phyloP scores from a whole-genome alignment of 2,888 invertebrate genomes.

The Cheilosia pagana region DNA sequence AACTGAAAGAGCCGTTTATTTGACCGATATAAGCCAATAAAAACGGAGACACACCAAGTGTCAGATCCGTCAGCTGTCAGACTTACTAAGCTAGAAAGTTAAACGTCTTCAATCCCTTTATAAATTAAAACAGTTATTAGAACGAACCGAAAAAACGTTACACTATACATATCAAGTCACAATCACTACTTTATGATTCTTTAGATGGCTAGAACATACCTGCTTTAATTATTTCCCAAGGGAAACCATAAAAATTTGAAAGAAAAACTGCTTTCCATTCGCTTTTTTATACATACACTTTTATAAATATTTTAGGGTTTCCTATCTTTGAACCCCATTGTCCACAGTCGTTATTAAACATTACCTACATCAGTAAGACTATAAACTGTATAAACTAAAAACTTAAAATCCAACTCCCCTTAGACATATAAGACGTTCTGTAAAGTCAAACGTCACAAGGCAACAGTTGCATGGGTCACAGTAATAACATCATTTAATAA shows the following conservation, averaged over 20 bases:
- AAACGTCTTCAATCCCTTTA: too few species aligned
- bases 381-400: conserved; percentile 8
- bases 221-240: background rate
- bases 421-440: conserved; percentile 12
- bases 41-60: too few species aligned
- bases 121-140: too few species aligned
- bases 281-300: background rate
- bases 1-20: too few species aligned
- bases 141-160: too few species aligned
- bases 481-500: conserved; percentile 73
- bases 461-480: conserved; percentile 71
- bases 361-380: background rate
- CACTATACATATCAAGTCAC: too few species aligned
- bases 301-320: conserved; percentile 5
- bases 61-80: too few species aligned
- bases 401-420: conserved; percentile 2
- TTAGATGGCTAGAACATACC: background rate
- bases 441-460: conserved; percentile 45
- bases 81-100: too few species aligned
- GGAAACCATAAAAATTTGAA: background rate
- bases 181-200: too few species aligned
- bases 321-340: background rate
- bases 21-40: too few species aligned
- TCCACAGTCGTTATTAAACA: background rate
- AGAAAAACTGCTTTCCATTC: background rate